Conservation (phyloP, 2,797 vertebrate genomes). For the Peromyscus aztecus region DNA sequence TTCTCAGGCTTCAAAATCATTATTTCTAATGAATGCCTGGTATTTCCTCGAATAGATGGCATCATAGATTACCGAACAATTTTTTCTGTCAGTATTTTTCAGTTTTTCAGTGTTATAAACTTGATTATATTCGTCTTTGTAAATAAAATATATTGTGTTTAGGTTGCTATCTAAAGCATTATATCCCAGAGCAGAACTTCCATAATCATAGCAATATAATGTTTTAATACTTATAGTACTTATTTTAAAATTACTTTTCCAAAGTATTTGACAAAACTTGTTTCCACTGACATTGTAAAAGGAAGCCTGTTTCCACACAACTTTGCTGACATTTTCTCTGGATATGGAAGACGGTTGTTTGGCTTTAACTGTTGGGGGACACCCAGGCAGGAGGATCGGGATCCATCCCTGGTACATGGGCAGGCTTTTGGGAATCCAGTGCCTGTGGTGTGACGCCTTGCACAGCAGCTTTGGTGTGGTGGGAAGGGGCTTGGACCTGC, state of each 20-base stretch:
- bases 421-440: too few species aligned
- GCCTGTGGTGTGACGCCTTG: too few species aligned
- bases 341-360: too few species aligned
- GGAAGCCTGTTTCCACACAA: not conserved
- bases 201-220: not conserved
- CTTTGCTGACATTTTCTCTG: not conserved
- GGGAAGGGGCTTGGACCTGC: too few species aligned
- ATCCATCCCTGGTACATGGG: too few species aligned
- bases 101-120: not conserved
- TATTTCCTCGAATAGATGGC: not conserved
- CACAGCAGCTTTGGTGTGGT: too few species aligned
- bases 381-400: too few species aligned
- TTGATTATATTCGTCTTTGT: not conserved
- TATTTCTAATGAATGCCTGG: not conserved
- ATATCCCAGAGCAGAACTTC: not conserved
- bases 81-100: not conserved
- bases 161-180: not conserved
- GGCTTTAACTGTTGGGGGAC: too few species aligned
- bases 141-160: not conserved
- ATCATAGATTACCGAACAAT: slow-evolving; percentile 18
- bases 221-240: slow-evolving; percentile 26
- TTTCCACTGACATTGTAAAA: not conserved
- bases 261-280: slow-evolving; percentile 35
- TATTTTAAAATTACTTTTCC: slow-evolving; percentile 47
- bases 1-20: slow-evolving; percentile 32